Conservation (phyloP, 1,140 invertebrate species). For the Zaprionus davidi region DNA sequence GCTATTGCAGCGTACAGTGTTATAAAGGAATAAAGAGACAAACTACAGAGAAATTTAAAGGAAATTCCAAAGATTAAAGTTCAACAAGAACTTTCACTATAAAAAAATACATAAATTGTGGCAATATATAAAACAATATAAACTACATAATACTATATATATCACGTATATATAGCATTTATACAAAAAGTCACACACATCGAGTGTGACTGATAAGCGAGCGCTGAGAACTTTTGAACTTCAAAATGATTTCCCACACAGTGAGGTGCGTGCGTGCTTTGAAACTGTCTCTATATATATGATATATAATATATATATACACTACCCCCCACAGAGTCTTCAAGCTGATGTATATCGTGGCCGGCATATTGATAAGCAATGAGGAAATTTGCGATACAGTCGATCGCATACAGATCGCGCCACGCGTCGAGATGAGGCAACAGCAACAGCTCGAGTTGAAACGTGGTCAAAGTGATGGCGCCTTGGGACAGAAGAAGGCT, state of each 20-base stretch:
- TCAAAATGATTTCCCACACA: constrained; percentile 79
- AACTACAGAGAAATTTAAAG: neutral
- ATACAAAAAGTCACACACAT: neutral
- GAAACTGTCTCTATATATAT: neutral
- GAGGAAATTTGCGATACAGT: constrained; percentile 81
- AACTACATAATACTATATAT: constrained; percentile 4
- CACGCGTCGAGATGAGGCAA: constrained; percentile 72
- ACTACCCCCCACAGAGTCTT: constrained; percentile 59
- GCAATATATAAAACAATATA: constrained; percentile 11
- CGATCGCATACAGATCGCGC: constrained; percentile 80
- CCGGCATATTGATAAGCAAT: constrained; percentile 79
- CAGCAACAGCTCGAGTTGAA: constrained; percentile 39
- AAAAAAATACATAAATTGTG: constrained; percentile 5
- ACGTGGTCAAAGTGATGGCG: constrained; percentile 5
- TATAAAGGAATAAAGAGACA: neutral
- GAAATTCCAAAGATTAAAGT: neutral
- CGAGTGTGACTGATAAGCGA: constrained; percentile 34
- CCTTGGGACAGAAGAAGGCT: neutral
- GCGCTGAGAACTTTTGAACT: constrained; percentile 40
- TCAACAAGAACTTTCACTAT: neutral
- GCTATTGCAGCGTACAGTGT: constrained; percentile 44
- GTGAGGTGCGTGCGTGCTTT: constrained; percentile 64
- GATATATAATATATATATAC: neutral
- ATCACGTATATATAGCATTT: neutral
- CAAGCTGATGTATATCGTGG: constrained; percentile 81